phyloP scores from a whole-genome alignment of 2,888 invertebrate genomes.

The Ormyrus thymus region DNA sequence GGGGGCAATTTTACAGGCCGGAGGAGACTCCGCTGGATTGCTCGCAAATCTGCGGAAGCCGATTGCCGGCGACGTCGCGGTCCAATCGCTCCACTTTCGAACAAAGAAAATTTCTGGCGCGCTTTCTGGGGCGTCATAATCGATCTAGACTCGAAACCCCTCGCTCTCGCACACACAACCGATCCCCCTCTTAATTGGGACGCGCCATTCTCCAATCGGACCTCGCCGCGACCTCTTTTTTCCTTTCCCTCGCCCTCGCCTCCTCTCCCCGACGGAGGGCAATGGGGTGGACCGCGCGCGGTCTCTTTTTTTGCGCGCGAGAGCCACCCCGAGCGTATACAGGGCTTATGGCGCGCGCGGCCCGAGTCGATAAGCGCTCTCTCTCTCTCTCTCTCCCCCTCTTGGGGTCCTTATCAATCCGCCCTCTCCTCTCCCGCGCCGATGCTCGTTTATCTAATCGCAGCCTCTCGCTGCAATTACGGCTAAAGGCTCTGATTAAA shows the following conservation, averaged over 20 bases:
- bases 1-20: slow-evolving; percentile 41
- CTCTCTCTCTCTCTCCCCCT: not conserved
- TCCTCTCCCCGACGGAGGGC: not conserved
- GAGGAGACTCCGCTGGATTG: slow-evolving; percentile 24
- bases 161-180: slow-evolving; percentile 30
- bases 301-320: not conserved
- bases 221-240: slow-evolving; percentile 37
- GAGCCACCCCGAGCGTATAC: not conserved
- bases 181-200: slow-evolving; percentile 49
- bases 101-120: slow-evolving; percentile 60
- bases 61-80: slow-evolving; percentile 59
- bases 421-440: too few species aligned
- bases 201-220: slow-evolving; percentile 34
- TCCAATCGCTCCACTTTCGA: slow-evolving; percentile 62
- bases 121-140: slow-evolving; percentile 60
- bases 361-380: not conserved
- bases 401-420: too few species aligned
- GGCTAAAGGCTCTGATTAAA: too few species aligned
- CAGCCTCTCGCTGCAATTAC: too few species aligned
- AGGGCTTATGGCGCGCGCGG: not conserved
- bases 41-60: slow-evolving; percentile 69
- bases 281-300: not conserved
- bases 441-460: too few species aligned
- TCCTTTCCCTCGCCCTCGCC: slow-evolving; percentile 39
- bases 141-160: slow-evolving; percentile 43